Percentiles rank a stretch among this genome's conserved stretches.
Evolutionary conservation across 2,113 vertebrate species (phyloP).

Genomic region (Istiophorus platypterus): DNA sequence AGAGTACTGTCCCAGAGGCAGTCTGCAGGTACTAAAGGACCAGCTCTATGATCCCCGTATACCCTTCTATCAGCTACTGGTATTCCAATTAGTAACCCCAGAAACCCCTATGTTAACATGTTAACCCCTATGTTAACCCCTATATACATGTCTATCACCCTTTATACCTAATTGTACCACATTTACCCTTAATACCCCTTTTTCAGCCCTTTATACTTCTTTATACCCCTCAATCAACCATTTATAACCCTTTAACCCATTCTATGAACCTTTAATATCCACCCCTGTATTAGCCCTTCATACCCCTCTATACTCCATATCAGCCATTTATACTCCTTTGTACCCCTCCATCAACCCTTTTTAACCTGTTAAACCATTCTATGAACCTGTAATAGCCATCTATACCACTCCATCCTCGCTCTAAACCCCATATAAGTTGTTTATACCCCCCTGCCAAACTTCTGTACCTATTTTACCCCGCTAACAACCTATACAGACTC

Average conservation of each 20-base stretch:
- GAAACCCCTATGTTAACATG: no score
- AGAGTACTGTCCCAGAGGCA: constrained; percentile 92
- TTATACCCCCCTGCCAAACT: neutral
- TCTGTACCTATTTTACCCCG: neutral
- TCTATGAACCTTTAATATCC: neutral
- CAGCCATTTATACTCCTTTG: no score
- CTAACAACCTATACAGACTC: no score
- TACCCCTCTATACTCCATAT: neutral
- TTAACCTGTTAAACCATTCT: neutral
- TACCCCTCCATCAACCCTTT: neutral
- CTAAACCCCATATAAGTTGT: neutral
- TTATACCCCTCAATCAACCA: neutral
- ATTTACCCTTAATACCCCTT: no score
- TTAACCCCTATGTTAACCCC: no score
- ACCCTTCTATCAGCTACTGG: neutral
- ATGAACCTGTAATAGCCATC: neutral
- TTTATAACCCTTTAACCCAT: neutral
- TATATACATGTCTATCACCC: neutral
- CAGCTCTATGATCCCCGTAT: neutral
- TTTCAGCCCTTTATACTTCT: neutral
- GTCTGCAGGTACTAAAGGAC: constrained; percentile 87
- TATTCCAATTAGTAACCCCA: no score
- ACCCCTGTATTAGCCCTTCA: neutral
- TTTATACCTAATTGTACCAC: no score
- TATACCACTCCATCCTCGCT: neutral